phyloP scores from a whole-genome alignment of 2,888 invertebrate species.

The Zaprionus bogoriensis region DNA sequence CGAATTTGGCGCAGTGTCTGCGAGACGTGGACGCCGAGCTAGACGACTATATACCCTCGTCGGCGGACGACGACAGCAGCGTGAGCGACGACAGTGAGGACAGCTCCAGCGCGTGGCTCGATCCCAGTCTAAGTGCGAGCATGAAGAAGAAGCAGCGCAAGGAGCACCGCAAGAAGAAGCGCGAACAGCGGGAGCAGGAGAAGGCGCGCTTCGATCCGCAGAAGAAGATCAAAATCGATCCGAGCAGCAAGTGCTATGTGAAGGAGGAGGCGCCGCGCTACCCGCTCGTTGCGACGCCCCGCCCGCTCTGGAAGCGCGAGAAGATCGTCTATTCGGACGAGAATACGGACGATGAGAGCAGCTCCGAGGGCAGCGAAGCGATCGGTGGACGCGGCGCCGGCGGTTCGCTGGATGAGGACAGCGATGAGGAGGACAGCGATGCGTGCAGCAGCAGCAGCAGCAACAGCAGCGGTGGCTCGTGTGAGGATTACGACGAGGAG shows the following conservation, averaged over 20 bases:
- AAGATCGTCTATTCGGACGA: slow-evolving; percentile 84
- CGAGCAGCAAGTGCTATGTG: slow-evolving; percentile 82
- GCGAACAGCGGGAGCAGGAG: slow-evolving; percentile 49
- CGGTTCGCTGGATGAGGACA: slow-evolving; percentile 79
- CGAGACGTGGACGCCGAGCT: slow-evolving; percentile 83
- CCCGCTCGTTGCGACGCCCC: slow-evolving; percentile 86
- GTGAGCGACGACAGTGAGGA: slow-evolving; percentile 53
- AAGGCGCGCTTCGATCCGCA: slow-evolving; percentile 81
- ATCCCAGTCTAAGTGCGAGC: slow-evolving; percentile 77
- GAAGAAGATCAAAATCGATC: slow-evolving; percentile 82
- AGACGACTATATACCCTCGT: slow-evolving; percentile 82
- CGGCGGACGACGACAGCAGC: slow-evolving; percentile 76
- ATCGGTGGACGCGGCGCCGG: too few relatives aligned
- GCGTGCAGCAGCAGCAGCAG: slow-evolving; percentile 74
- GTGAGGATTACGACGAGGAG: slow-evolving; percentile 78
- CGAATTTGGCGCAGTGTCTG: slow-evolving; percentile 83
- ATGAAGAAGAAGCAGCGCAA: slow-evolving; percentile 83
- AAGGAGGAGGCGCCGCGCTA: slow-evolving; percentile 85
- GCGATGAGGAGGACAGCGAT: slow-evolving; percentile 75
- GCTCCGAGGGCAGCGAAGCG: slow-evolving; percentile 79
- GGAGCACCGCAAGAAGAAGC: slow-evolving; percentile 73
- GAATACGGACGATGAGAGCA: slow-evolving; percentile 82
- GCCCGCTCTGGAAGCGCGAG: slow-evolving; percentile 85
- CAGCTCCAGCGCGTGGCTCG: slow-evolving; percentile 81
- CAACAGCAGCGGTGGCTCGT: slow-evolving; percentile 68